These are phyloP conservation scores for Brachyalestes nurse DNA, from an alignment of 2,797 vertebrate genomes.

Conservation along the genomic window DNA sequence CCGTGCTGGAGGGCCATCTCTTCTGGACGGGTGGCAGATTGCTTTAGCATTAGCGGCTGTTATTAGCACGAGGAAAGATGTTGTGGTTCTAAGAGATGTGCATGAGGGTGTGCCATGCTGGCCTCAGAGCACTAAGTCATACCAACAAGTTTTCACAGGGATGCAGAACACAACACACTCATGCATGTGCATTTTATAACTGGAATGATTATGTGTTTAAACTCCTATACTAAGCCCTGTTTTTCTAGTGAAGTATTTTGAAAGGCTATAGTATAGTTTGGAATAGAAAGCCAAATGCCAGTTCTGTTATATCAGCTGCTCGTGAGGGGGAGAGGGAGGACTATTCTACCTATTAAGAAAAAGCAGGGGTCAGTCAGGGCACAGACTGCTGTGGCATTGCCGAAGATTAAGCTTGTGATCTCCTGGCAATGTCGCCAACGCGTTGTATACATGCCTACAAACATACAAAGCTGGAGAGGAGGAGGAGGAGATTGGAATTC, in stretches of 20 bases:
- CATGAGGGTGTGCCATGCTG: constrained; percentile 2
- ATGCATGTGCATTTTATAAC: not conserved
- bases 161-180: not conserved
- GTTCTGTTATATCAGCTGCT: too few relatives aligned
- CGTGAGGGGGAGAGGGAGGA: too few relatives aligned
- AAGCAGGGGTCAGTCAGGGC: too few relatives aligned
- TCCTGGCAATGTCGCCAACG: too few relatives aligned
- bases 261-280: too few relatives aligned
- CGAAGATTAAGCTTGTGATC: too few relatives aligned
- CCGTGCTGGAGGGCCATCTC: constrained; percentile 55
- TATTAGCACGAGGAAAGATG: not conserved
- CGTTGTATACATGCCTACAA: not conserved
- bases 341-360: too few relatives aligned
- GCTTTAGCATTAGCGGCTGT: constrained; percentile 21
- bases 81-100: not conserved
- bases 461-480: not conserved
- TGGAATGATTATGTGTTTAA: not conserved
- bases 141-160: not conserved
- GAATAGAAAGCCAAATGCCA: too few relatives aligned
- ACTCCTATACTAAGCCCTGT: not conserved
- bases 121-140: constrained; percentile 6
- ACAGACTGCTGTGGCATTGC: too few relatives aligned
- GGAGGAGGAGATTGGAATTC: not conserved
- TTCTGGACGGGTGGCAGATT: constrained; percentile 43
- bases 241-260: too few relatives aligned